Percentiles rank a stretch among this genome's conserved stretches.
Conservation (phyloP, 2,797 vertebrate genomes). For the Neomorphus geoffroyi region DNA sequence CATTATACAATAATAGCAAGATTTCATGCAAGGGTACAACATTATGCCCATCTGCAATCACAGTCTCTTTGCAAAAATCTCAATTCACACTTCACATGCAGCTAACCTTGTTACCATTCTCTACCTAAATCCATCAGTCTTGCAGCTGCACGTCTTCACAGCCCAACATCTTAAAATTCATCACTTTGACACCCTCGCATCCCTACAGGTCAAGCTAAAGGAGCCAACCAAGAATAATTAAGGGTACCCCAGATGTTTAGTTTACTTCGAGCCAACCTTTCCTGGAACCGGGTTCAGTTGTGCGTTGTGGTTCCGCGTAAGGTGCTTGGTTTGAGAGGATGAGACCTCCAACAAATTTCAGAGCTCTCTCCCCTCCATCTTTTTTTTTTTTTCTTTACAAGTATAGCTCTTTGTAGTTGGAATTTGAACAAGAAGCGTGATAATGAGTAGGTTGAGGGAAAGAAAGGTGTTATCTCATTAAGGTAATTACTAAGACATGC, state of each 20-base stretch:
- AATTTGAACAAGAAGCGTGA: slow-evolving; percentile 91
- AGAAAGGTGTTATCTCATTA: slow-evolving; percentile 97
- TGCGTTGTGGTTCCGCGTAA: slow-evolving; percentile 52
- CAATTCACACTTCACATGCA: slow-evolving; percentile 90
- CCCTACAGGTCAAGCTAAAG: slow-evolving; percentile 86
- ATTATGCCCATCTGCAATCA: slow-evolving; percentile 86
- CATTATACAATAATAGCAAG: slow-evolving; percentile 84
- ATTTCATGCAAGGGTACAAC: slow-evolving; percentile 85
- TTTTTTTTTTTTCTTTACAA: slow-evolving; percentile 61
- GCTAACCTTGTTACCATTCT: slow-evolving; percentile 88
- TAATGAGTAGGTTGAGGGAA: slow-evolving; percentile 96
- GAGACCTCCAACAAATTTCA: slow-evolving; percentile 74
- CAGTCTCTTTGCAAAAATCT: slow-evolving; percentile 90
- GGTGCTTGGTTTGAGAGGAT: slow-evolving; percentile 61
- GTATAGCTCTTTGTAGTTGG: slow-evolving; percentile 84
- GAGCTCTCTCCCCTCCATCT: not conserved
- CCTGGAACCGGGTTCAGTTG: slow-evolving; percentile 53
- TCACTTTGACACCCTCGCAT: slow-evolving; percentile 87
- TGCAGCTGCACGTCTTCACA: slow-evolving; percentile 87
- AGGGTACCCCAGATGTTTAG: slow-evolving; percentile 84
- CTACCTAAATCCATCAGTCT: slow-evolving; percentile 83
- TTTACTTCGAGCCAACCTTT: slow-evolving; percentile 74
- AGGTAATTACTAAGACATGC: slow-evolving; percentile 97
- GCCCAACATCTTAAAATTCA: slow-evolving; percentile 89
- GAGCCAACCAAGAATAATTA: slow-evolving; percentile 86